phyloP scores from a whole-genome alignment of 2,113 vertebrate genomes.

The Platycercus adscitus region DNA sequence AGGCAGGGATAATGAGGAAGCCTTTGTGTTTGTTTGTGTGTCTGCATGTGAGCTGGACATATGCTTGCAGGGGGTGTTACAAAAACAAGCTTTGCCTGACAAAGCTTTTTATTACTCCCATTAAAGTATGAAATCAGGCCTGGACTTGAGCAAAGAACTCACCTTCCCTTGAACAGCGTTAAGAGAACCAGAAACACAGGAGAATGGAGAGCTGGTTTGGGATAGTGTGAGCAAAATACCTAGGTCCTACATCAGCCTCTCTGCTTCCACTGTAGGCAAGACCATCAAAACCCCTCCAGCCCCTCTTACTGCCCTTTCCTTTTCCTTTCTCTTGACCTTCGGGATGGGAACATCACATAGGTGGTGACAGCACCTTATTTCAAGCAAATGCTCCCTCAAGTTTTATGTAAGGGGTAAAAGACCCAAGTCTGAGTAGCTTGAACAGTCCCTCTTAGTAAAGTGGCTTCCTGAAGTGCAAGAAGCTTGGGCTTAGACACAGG shows the following conservation, averaged over 20 bases:
- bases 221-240: not conserved
- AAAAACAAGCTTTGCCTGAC: not conserved
- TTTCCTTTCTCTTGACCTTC: not conserved
- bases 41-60: not conserved
- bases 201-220: not conserved
- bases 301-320: not conserved
- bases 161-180: not conserved
- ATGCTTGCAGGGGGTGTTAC: not conserved
- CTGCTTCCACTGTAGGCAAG: not conserved
- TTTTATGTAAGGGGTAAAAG: not conserved
- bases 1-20: not conserved
- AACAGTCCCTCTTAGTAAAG: not conserved
- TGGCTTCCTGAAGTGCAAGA: not conserved
- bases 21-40: not conserved
- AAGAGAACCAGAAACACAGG: not conserved
- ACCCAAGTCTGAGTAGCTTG: not conserved
- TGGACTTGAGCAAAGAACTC: not conserved
- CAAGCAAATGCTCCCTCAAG: not conserved
- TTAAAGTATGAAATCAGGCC: not conserved
- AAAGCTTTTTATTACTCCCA: not conserved
- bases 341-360: not conserved
- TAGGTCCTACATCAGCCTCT: not conserved
- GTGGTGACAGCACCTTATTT: not conserved
- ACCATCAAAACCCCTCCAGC: not conserved
- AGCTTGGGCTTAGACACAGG: not conserved